A percentile compares a stretch with the other conserved stretches of the same genome.
phyloP scores from a whole-genome alignment of 1,140 invertebrate genomes.

The Marisa cornuarietis region DNA sequence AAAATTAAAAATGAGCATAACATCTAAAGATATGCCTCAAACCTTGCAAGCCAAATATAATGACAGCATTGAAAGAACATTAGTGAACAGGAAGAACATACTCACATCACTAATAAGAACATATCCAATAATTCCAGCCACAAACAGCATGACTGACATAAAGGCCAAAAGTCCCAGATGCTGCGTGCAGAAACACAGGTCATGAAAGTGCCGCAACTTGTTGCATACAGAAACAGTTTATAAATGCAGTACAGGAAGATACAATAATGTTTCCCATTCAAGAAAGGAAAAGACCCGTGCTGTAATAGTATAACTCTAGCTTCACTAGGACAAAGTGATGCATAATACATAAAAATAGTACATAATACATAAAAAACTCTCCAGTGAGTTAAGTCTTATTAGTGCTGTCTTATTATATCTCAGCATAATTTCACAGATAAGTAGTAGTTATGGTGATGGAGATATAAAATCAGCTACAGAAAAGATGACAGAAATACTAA shows the following conservation, averaged over 20 bases:
- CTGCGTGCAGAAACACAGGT: constrained; percentile 38
- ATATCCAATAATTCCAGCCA: constrained; percentile 55
- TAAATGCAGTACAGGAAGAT: neutral
- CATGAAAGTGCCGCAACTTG: neutral
- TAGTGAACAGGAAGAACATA: neutral
- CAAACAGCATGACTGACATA: constrained; percentile 52
- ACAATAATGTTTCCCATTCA: neutral
- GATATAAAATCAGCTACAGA: too few relatives aligned
- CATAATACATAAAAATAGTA: too few relatives aligned
- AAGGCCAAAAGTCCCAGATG: constrained; percentile 52
- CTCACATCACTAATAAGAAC: constrained; percentile 53
- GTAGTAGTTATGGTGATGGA: too few relatives aligned
- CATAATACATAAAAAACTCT: too few relatives aligned
- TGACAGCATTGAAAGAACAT: too few relatives aligned
- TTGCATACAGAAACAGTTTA: neutral
- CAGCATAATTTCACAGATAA: neutral
- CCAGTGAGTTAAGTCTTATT: too few relatives aligned
- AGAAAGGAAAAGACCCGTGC: neutral
- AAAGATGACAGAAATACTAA: too few relatives aligned
- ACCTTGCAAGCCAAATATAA: too few relatives aligned
- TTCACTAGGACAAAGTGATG: too few relatives aligned
- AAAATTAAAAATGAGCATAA: too few relatives aligned
- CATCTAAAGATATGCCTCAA: too few relatives aligned
- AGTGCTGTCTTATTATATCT: neutral
- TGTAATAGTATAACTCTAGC: neutral